Conservation (phyloP, 2,797 vertebrate genomes). For the Tokudaia tokunoshimensis region DNA sequence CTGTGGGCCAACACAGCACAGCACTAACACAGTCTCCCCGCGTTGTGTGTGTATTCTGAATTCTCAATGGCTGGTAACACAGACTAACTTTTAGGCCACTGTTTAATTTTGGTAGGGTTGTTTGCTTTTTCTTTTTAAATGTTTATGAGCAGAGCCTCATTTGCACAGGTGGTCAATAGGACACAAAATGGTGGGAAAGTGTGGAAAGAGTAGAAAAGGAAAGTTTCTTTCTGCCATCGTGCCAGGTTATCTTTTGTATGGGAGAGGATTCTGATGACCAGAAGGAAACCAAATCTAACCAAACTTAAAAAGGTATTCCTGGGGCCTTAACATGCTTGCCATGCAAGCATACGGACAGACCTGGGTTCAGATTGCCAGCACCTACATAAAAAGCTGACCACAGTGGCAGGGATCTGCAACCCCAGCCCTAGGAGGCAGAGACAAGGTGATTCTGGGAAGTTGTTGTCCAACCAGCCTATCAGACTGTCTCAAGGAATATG, state of each 20-base stretch:
- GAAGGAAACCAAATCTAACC: conserved; percentile 1
- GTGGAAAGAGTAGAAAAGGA: not conserved
- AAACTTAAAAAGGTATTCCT: not conserved
- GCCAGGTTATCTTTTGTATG: not conserved
- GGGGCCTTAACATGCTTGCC: not conserved
- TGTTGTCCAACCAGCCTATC: not conserved
- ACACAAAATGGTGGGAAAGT: not conserved
- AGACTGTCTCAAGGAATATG: not conserved
- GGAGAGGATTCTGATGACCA: not conserved
- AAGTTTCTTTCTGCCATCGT: not conserved
- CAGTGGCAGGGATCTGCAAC: not conserved
- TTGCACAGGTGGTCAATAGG: not conserved
- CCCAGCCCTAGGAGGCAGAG: not conserved
- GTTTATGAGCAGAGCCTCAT: not conserved
- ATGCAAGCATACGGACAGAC: not conserved
- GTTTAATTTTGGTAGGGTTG: not conserved
- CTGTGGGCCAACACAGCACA: not conserved
- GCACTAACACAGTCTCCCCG: not conserved
- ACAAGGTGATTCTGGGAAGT: not conserved
- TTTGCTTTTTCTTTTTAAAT: conserved; percentile 33
- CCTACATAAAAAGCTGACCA: not conserved
- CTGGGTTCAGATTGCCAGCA: not conserved
- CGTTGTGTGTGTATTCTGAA: not conserved
- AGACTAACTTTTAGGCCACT: not conserved
- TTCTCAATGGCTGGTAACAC: not conserved